These are phyloP conservation scores for Drosophila pallidifrons DNA, from an alignment of 1,140 invertebrate species.

Conservation along the genomic window DNA sequence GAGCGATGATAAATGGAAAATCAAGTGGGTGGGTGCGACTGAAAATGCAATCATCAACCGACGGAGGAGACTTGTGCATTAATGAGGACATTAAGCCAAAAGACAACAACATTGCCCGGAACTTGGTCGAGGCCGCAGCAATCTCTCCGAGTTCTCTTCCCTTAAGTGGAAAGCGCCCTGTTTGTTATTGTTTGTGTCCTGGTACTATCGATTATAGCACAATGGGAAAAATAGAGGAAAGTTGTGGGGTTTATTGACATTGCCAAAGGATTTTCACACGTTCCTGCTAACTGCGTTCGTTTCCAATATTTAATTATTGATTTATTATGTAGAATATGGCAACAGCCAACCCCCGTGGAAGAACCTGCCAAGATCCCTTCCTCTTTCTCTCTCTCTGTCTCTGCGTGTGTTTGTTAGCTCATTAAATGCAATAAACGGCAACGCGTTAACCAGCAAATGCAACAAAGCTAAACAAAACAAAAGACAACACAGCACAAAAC, in stretches of 20 bases:
- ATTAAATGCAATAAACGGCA: slow-evolving; percentile 63
- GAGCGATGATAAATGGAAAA: slow-evolving; percentile 53
- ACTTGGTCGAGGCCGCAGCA: slow-evolving; percentile 26
- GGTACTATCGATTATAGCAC: slow-evolving; percentile 41
- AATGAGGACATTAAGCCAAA: slow-evolving; percentile 50
- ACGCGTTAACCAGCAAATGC: slow-evolving; percentile 69
- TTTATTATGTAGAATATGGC: slow-evolving; percentile 60
- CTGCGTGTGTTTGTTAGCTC: slow-evolving; percentile 31
- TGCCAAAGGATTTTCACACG: slow-evolving; percentile 80
- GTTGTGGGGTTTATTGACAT: slow-evolving; percentile 59
- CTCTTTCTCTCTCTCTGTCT: neutral
- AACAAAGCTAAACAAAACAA: slow-evolving; percentile 48
- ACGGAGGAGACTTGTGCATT: slow-evolving; percentile 35
- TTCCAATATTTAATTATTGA: slow-evolving; percentile 77
- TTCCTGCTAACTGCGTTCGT: slow-evolving; percentile 41
- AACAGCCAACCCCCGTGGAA: slow-evolving; percentile 10
- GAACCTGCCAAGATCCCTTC: neutral
- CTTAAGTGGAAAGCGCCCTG: neutral
- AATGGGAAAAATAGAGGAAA: slow-evolving; percentile 63
- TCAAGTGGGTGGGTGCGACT: slow-evolving; percentile 3
- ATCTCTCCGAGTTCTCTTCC: neutral
- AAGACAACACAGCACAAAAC: slow-evolving; percentile 10
- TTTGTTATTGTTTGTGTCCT: slow-evolving; percentile 56
- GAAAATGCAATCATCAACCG: slow-evolving; percentile 53
- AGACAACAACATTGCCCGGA: slow-evolving; percentile 14